Evolutionary conservation across 2,797 vertebrate genomes (phyloP).

Genomic region (Channa striata): DNA sequence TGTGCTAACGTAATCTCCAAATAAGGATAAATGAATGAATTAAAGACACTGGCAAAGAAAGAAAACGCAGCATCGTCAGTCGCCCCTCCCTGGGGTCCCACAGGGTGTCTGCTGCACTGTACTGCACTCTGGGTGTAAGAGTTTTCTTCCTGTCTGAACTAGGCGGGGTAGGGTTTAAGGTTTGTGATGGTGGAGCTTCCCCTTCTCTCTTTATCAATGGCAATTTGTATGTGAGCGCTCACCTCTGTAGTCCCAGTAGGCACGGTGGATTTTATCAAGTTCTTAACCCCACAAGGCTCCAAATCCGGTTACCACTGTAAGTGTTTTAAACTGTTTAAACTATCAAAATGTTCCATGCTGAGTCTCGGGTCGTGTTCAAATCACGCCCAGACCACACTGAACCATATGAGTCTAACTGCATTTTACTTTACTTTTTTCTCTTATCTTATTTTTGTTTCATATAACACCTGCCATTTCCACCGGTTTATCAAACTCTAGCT

Average conservation of each 20-base stretch:
- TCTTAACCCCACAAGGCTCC: conserved; percentile 80
- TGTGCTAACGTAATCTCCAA: neutral
- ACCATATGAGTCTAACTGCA: conserved; percentile 63
- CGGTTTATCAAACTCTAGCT: conserved; percentile 54
- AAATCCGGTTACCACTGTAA: conserved; percentile 83
- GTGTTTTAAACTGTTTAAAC: conserved; percentile 81
- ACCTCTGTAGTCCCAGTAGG: conserved; percentile 72
- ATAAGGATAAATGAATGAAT: conserved; percentile 4
- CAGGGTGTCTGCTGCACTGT: conserved; percentile 44
- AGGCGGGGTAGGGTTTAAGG: conserved; percentile 51
- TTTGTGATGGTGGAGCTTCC: conserved; percentile 58
- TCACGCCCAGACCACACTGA: conserved; percentile 52
- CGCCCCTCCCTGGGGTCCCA: neutral
- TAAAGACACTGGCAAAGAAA: conserved; percentile 13
- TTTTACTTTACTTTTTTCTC: conserved; percentile 55
- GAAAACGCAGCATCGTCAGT: conserved; percentile 12
- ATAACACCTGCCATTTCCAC: conserved; percentile 77
- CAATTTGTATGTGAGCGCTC: conserved; percentile 83
- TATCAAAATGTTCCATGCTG: conserved; percentile 64
- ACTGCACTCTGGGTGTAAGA: conserved; percentile 52
- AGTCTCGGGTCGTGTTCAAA: conserved; percentile 46
- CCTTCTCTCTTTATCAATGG: conserved; percentile 74
- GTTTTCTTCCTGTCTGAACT: conserved; percentile 35
- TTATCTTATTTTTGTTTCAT: conserved; percentile 64
- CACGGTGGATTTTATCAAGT: conserved; percentile 79